These are phyloP conservation scores for Crotophaga sulcirostris DNA, from an alignment of 2,113 vertebrate genomes.

Conservation along the genomic window DNA sequence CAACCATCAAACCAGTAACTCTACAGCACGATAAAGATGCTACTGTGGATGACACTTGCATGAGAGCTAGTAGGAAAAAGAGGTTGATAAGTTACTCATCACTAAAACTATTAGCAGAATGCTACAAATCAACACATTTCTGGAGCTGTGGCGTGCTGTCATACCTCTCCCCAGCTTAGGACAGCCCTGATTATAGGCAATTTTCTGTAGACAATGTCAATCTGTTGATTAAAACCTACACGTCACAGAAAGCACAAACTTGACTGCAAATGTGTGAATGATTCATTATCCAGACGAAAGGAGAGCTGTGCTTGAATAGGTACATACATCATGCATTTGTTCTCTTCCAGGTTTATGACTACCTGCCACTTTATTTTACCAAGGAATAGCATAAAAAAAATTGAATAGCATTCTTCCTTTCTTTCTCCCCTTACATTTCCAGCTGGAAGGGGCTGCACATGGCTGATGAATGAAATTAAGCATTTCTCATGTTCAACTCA, in stretches of 20 bases:
- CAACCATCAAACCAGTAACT: not conserved
- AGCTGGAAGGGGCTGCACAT: not conserved
- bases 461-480: constrained; percentile 32
- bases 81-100: not conserved
- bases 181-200: not conserved
- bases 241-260: constrained; percentile 9
- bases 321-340: constrained; percentile 23
- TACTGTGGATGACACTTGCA: not conserved
- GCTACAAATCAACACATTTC: not conserved
- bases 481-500: constrained; percentile 6
- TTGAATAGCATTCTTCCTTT: not conserved
- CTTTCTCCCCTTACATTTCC: not conserved
- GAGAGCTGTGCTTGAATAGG: not conserved
- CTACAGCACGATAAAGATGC: not conserved
- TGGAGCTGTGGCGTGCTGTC: not conserved
- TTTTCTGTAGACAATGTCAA: not conserved
- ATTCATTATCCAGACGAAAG: constrained; percentile 49
- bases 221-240: constrained; percentile 14
- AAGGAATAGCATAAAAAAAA: not conserved
- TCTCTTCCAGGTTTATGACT: constrained; percentile 34
- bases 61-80: not conserved
- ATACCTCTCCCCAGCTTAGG: not conserved
- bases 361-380: constrained; percentile 32
- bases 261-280: constrained; percentile 20
- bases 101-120: not conserved